Conservation (phyloP, 1,140 invertebrate genomes). For the Meloidogyne floridensis region DNA sequence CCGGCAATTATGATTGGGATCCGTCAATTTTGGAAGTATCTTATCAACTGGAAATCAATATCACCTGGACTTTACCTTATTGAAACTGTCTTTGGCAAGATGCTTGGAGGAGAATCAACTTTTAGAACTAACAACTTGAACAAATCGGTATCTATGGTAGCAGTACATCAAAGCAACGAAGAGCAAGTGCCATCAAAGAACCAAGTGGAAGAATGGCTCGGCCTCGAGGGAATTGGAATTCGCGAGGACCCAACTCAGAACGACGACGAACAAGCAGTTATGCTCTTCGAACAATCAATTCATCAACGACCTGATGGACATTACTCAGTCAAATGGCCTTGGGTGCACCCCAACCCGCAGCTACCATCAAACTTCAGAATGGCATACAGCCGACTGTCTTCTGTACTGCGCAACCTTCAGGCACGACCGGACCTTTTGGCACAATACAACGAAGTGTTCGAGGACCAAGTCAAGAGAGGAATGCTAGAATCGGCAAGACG, state of each 20-base stretch:
- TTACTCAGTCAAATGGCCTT: constrained; percentile 31
- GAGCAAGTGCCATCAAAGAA: neutral
- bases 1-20: constrained; percentile 4
- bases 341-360: constrained; percentile 17
- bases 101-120: too few species aligned
- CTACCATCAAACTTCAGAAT: constrained; percentile 22
- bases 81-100: too few species aligned
- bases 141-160: neutral
- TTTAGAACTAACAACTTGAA: neutral
- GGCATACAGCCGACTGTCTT: constrained; percentile 8
- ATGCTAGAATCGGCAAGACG: too few species aligned
- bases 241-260: constrained; percentile 32
- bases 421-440: too few species aligned
- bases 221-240: constrained; percentile 35
- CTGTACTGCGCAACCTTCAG: constrained; percentile 8
- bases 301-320: constrained; percentile 10
- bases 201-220: constrained; percentile 32
- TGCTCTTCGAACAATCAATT: constrained; percentile 33
- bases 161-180: neutral
- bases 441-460: too few species aligned
- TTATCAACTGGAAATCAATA: too few species aligned
- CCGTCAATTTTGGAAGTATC: neutral
- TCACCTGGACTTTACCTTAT: too few species aligned
- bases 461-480: too few species aligned
- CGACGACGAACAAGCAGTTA: constrained; percentile 29